Conservation (phyloP, 2,113 vertebrate genomes). For the Cyanocitta stelleri region DNA sequence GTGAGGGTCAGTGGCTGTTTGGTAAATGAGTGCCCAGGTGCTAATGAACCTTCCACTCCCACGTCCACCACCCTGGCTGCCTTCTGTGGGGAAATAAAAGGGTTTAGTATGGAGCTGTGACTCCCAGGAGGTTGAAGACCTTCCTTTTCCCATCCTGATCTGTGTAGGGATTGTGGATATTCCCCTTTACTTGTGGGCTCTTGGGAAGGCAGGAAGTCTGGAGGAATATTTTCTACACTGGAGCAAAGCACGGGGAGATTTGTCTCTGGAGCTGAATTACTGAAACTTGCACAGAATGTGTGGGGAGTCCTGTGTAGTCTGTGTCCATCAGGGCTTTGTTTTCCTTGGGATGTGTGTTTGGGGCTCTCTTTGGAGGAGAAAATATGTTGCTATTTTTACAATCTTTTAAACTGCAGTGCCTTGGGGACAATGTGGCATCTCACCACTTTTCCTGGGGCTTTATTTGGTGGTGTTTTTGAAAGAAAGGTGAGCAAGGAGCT, state of each 20-base stretch:
- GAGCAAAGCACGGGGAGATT: rapidly evolving
- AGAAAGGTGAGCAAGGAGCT: neutral
- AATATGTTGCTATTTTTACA: neutral
- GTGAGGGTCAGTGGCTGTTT: rapidly evolving
- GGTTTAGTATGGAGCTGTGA: neutral
- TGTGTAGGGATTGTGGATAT: rapidly evolving
- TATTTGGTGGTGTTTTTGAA: neutral
- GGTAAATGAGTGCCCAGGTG: neutral
- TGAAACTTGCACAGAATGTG: too few species aligned
- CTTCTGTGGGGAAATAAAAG: neutral
- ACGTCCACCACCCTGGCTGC: rapidly evolving
- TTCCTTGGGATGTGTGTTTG: neutral
- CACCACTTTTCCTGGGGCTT: rapidly evolving
- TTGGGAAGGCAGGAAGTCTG: neutral
- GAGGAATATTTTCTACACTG: neutral
- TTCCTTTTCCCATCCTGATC: neutral
- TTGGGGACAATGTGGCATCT: rapidly evolving
- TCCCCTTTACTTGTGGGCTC: neutral
- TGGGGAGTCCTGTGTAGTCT: neutral
- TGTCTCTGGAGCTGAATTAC: neutral
- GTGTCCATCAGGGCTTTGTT: neutral
- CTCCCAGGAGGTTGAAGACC: rapidly evolving
- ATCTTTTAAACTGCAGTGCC: rapidly evolving
- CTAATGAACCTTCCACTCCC: neutral
- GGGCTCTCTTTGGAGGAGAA: neutral